Conservation (phyloP, 1,140 invertebrate species). For the Littorina saxatilis region DNA sequence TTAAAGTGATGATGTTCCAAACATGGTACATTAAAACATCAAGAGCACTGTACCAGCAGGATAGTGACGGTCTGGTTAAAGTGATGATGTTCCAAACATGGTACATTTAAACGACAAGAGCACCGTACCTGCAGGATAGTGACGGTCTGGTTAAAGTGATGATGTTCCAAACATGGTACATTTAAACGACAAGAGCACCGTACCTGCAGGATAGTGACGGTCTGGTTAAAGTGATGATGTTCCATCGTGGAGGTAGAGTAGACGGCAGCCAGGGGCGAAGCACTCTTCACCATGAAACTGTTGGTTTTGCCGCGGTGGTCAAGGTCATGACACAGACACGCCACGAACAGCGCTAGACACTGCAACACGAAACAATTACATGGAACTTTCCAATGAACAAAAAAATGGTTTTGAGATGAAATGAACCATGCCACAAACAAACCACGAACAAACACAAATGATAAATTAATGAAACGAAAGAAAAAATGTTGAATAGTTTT, state of each 20-base stretch:
- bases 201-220: constrained; percentile 88
- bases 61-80: too few relatives aligned
- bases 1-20: too few relatives aligned
- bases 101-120: too few relatives aligned
- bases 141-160: constrained; percentile 92
- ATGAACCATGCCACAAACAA: neutral
- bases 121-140: constrained; percentile 84
- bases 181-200: too few relatives aligned
- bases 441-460: too few relatives aligned
- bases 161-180: too few relatives aligned
- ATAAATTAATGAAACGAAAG: too few relatives aligned
- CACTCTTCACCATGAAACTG: constrained; percentile 93
- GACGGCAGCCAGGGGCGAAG: constrained; percentile 86
- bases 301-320: constrained; percentile 98
- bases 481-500: too few relatives aligned
- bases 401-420: neutral
- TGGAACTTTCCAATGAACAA: neutral
- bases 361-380: constrained; percentile 80
- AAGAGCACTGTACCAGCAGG: too few relatives aligned
- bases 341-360: constrained; percentile 94
- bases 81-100: too few relatives aligned
- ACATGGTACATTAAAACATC: too few relatives aligned
- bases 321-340: constrained; percentile 96
- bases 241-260: constrained; percentile 91
- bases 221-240: constrained; percentile 92